Evolutionary conservation across 1,140 invertebrate genomes (phyloP).

Genomic region (Achroia grisella): DNA sequence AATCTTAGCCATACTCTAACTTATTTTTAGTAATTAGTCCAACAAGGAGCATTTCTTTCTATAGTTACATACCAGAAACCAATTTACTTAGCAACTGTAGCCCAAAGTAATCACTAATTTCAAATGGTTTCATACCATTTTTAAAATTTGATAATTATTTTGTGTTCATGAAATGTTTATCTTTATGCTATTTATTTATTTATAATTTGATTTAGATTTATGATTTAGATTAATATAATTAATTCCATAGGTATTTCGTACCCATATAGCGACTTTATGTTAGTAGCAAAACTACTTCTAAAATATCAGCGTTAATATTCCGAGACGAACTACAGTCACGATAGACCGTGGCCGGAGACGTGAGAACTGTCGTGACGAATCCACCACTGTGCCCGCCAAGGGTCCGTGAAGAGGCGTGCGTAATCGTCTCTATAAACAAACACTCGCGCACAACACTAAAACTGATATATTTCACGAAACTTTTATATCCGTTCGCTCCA

Average conservation of each 20-base stretch:
- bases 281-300: background rate
- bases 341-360: slow-evolving; percentile 1
- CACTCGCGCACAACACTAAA: slow-evolving; percentile 55
- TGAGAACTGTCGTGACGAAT: slow-evolving; percentile 42
- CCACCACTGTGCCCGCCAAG: slow-evolving; percentile 24
- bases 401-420: slow-evolving; percentile 44
- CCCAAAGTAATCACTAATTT: no score
- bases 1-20: no score
- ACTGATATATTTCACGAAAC: slow-evolving; percentile 69
- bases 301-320: slow-evolving; percentile 1
- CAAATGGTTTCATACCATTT: no score
- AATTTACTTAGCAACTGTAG: no score
- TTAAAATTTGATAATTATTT: background rate
- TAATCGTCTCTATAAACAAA: slow-evolving; percentile 64
- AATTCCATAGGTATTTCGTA: no score
- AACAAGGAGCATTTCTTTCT: no score
- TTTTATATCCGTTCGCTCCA: slow-evolving; percentile 65
- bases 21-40: no score
- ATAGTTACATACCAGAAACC: no score
- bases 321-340: slow-evolving; percentile 5
- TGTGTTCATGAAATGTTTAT: background rate
- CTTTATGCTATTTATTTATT: no score
- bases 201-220: no score
- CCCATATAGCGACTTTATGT: no score
- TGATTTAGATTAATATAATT: no score